phyloP scores from a whole-genome alignment of 2,797 vertebrate genomes.

The Eulemur albifrons region DNA sequence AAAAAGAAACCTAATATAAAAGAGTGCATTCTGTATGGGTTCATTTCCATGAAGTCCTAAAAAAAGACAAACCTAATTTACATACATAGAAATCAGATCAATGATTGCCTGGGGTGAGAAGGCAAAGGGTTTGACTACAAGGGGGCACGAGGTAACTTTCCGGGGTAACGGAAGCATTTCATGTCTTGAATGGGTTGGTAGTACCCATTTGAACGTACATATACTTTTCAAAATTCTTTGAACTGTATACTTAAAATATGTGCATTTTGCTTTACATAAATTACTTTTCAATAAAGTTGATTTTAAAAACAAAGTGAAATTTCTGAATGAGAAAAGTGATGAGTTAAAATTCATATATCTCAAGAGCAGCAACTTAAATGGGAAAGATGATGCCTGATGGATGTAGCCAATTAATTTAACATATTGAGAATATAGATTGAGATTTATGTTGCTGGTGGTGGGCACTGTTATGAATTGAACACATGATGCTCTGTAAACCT shows the following conservation, averaged over 20 bases:
- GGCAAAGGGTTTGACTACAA: not conserved
- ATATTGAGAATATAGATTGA: not conserved
- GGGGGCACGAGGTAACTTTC: not conserved
- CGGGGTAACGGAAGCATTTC: not conserved
- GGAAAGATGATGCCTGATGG: not conserved
- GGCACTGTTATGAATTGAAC: not conserved
- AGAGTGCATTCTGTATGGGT: not conserved
- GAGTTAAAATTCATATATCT: not conserved
- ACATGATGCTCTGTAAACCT: not conserved
- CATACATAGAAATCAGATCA: not conserved
- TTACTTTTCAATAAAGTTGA: not conserved
- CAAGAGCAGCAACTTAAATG: not conserved
- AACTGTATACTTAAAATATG: not conserved
- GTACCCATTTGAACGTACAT: not conserved
- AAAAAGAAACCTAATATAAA: not conserved
- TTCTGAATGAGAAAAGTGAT: not conserved
- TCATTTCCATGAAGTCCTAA: not conserved
- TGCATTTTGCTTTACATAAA: not conserved
- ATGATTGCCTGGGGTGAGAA: not conserved
- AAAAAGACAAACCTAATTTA: not conserved
- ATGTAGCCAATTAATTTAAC: not conserved
- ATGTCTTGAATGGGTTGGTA: not conserved
- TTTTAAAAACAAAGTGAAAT: not conserved
- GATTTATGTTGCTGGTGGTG: not conserved
- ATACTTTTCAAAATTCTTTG: not conserved